These are phyloP conservation scores for Brassicogethes aeneus DNA, from an alignment of 2,888 invertebrate genomes.

Conservation along the genomic window DNA sequence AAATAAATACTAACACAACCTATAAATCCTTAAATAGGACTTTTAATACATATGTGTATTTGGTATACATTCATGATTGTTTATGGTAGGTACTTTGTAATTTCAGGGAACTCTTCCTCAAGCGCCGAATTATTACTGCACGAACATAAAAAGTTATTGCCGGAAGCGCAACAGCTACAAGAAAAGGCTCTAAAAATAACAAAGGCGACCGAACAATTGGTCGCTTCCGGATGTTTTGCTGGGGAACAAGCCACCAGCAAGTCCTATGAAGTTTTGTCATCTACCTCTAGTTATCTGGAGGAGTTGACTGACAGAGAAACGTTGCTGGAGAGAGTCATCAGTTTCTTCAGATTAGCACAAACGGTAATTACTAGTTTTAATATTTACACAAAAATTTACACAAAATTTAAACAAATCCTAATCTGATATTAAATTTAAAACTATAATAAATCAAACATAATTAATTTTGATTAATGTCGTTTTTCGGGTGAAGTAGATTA, in stretches of 20 bases:
- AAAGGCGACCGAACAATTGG: slow-evolving; percentile 67
- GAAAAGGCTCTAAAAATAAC: slow-evolving; percentile 69
- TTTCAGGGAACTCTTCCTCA: slow-evolving; percentile 58
- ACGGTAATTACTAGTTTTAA: slow-evolving; percentile 43
- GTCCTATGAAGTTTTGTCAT: slow-evolving; percentile 56
- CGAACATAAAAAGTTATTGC: slow-evolving; percentile 59
- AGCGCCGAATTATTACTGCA: slow-evolving; percentile 59
- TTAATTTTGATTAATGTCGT: too few relatives aligned
- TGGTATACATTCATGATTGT: too few relatives aligned
- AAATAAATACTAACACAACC: too few relatives aligned
- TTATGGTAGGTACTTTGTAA: too few relatives aligned
- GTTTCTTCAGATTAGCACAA: slow-evolving; percentile 62
- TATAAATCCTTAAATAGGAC: too few relatives aligned
- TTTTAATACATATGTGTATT: too few relatives aligned
- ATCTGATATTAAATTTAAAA: too few relatives aligned
- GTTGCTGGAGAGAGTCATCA: slow-evolving; percentile 56
- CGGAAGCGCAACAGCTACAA: slow-evolving; percentile 63
- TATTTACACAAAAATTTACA: too few relatives aligned
- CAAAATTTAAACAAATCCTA: slow-evolving; percentile 1
- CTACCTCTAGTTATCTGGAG: slow-evolving; percentile 60
- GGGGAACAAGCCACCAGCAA: slow-evolving; percentile 58
- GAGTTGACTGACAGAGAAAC: slow-evolving; percentile 61
- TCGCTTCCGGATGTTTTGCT: slow-evolving; percentile 60
- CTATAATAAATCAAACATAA: too few relatives aligned
- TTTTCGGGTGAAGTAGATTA: too few relatives aligned